These are phyloP conservation scores for Neofelis nebulosa DNA, from an alignment of 2,113 vertebrate genomes.

Conservation along the genomic window DNA sequence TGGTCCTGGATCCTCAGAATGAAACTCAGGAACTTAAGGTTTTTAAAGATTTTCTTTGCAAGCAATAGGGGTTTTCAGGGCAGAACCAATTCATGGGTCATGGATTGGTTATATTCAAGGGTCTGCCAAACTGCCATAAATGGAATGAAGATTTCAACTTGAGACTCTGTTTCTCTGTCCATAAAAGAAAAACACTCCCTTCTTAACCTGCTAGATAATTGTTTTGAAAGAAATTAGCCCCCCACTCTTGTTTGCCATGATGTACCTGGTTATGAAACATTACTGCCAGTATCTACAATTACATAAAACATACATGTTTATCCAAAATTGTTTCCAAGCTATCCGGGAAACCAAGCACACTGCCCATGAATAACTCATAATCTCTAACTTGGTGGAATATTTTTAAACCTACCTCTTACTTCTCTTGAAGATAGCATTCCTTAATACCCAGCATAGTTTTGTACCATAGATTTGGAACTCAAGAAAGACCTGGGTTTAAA, in stretches of 20 bases:
- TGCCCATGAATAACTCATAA: background rate
- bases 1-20: background rate
- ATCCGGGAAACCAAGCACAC: background rate
- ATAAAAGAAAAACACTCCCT: background rate
- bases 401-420: conserved; percentile 1
- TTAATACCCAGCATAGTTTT: background rate
- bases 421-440: background rate
- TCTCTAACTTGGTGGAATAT: background rate
- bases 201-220: background rate
- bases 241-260: background rate
- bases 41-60: background rate
- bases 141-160: background rate
- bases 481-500: background rate
- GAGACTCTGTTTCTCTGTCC: background rate
- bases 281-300: background rate
- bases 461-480: background rate
- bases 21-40: background rate
- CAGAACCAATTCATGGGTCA: background rate
- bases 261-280: background rate
- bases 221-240: conserved; percentile 34
- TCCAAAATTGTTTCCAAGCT: background rate
- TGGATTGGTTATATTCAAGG: background rate
- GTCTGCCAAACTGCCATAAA: background rate
- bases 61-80: background rate
- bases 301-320: background rate